Base-by-base conservation (phyloP, 1,140 invertebrate genomes). In the Protaetia brevitarsis region DNA sequence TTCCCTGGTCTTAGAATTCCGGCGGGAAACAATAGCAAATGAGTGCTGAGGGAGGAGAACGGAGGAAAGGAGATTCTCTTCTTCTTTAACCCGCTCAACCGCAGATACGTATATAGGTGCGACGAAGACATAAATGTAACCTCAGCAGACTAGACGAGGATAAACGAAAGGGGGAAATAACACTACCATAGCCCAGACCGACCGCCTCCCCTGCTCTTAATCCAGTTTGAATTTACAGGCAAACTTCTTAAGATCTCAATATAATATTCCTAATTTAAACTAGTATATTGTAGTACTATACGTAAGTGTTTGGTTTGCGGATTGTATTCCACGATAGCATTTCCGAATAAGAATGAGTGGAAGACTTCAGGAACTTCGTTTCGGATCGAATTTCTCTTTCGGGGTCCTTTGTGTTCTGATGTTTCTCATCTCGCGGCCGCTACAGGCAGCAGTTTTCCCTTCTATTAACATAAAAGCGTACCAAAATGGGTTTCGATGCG, bases 161-260 rank as follows among this genome's bases (percentile, higher is more conserved):
- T 51, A 51, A 51, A 23, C 41, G 26, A 51, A 21, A 51, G 41
- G 10, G 13, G 21, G 26, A 51, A 10, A 23, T 10, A 23, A 23
- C 26, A 19, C 3, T 51, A 51, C 13, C 19, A 51, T 6, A 6
- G 16, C 34, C 34, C 16, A 13, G n/a, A 11, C 10, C 5, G 10
- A 37, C 34, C 34, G 16, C 34, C 16, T 37, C 34, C 16, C 10
- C 34, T 11, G 10, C 51, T 5, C 11, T 51, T 65, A 66, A 66
- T 66, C 65, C 65, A 21, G 57, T 66, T 66, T 37, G 60, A 66
- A 61, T 66, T 51, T 66, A 58, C 29, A 57, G 31, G 51, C 65
- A 62, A 66, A 66, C 26, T 66, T 60, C 51, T 37, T 66, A 63
- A 63, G 60, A 41, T 37, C 60, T 63, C 37, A 63, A 63, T 37